Conservation (phyloP, 30 jellyfish, hydroid and myxozoan species). For the Chrysaora quinquecirrha region DNA sequence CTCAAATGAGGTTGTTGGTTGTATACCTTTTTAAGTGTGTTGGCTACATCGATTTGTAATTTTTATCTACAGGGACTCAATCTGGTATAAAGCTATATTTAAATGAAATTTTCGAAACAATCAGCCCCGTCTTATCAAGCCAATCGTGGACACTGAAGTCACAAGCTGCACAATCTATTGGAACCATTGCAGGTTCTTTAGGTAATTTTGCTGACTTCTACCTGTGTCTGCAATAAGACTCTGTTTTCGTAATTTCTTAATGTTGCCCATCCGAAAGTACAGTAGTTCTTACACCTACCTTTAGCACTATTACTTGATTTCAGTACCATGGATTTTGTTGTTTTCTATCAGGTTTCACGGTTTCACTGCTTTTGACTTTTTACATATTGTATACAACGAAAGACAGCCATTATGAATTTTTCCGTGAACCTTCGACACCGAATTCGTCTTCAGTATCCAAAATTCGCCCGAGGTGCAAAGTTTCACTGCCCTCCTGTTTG, state of each 20-base stretch:
- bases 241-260: background rate
- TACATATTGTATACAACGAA: too few species aligned
- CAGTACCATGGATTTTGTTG: background rate
- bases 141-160: conserved; percentile 80
- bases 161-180: conserved; percentile 81
- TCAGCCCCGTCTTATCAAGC: conserved; percentile 44
- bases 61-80: conserved; percentile 60
- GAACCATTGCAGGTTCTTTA: conserved; percentile 72
- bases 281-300: too few species aligned
- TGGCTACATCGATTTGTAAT: too few species aligned
- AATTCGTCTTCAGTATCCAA: too few species aligned
- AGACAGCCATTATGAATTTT: too few species aligned
- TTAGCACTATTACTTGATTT: background rate
- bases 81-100: conserved; percentile 82
- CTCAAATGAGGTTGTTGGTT: too few species aligned
- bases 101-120: conserved; percentile 60
- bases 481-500: too few species aligned
- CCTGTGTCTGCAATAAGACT: background rate
- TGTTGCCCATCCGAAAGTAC: background rate
- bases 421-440: too few species aligned
- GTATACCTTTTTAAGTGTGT: too few species aligned
- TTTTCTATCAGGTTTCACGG: too few species aligned
- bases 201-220: conserved; percentile 43
- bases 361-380: too few species aligned
- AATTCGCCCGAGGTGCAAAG: too few species aligned